These are phyloP conservation scores for Rhizoglyphus robini DNA, from an alignment of 1,140 invertebrate genomes.

Conservation along the genomic window DNA sequence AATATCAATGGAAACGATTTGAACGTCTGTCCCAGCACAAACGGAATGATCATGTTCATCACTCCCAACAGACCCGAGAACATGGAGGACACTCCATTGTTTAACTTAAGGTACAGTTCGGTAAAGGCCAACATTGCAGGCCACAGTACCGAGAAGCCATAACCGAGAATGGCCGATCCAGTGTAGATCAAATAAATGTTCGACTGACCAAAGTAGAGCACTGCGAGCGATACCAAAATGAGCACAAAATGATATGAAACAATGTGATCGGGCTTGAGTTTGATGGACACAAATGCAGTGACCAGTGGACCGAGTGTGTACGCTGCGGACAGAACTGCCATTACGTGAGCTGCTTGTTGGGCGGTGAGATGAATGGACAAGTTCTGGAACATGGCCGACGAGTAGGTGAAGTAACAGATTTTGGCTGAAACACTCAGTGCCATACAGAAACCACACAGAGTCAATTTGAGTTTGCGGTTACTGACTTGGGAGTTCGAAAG, in stretches of 20 bases:
- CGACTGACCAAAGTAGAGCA: not conserved
- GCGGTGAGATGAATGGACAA: not conserved
- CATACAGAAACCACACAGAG: not conserved
- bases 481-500: too few relatives aligned
- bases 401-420: not conserved
- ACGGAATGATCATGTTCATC: not conserved
- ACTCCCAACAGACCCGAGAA: not conserved
- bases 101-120: not conserved
- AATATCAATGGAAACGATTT: not conserved
- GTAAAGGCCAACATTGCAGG: conserved; percentile 12
- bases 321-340: not conserved
- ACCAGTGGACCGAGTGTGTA: not conserved
- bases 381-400: not conserved
- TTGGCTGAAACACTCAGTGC: not conserved
- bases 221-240: not conserved
- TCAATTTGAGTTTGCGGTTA: too few relatives aligned
- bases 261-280: not conserved
- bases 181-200: too few relatives aligned
- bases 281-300: not conserved
- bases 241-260: not conserved
- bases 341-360: not conserved
- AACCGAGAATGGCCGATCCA: too few relatives aligned
- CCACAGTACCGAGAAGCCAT: conserved; percentile 13
- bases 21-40: not conserved
- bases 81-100: not conserved